A percentile compares a stretch with the other conserved stretches of the same genome.
Conservation (phyloP, 2,888 invertebrate species). For the Xylocampa areola region DNA sequence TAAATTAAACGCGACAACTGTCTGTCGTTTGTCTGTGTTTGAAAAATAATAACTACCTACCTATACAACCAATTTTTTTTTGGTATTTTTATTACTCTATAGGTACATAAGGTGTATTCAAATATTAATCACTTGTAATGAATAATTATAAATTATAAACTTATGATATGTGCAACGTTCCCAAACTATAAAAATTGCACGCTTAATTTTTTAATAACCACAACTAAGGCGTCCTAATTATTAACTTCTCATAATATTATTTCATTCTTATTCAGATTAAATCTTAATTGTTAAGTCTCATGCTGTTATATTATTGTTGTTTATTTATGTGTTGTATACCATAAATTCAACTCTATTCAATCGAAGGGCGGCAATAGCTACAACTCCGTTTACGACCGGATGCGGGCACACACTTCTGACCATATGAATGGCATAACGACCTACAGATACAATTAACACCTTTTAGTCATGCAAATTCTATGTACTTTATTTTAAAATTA, state of each 20-base stretch:
- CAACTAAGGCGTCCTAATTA: not conserved
- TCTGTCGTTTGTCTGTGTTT: slow-evolving; percentile 47
- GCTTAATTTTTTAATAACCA: not conserved
- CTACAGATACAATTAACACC: slow-evolving; percentile 43
- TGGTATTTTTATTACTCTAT: too few species aligned
- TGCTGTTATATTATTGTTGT: slow-evolving; percentile 39
- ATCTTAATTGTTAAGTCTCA: slow-evolving; percentile 38
- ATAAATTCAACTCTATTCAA: slow-evolving; percentile 48
- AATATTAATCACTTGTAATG: too few species aligned
- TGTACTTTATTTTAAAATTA: slow-evolving; percentile 16
- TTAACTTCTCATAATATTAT: not conserved
- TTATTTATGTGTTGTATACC: slow-evolving; percentile 41
- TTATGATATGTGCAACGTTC: too few species aligned
- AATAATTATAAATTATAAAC: too few species aligned
- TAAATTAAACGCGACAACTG: slow-evolving; percentile 43
- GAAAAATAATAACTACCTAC: slow-evolving; percentile 5
- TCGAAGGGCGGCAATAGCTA: slow-evolving; percentile 51
- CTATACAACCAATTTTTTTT: not conserved
- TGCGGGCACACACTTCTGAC: slow-evolving; percentile 56
- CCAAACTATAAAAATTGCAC: too few species aligned
- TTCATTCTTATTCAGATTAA: not conserved
- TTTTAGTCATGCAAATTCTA: slow-evolving; percentile 35
- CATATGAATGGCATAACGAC: slow-evolving; percentile 44
- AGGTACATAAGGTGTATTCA: too few species aligned
- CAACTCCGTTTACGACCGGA: slow-evolving; percentile 53